Percentiles rank a stretch among this genome's conserved stretches.
Conservation (phyloP, 2,113 vertebrate genomes). For the Callipepla californica region DNA sequence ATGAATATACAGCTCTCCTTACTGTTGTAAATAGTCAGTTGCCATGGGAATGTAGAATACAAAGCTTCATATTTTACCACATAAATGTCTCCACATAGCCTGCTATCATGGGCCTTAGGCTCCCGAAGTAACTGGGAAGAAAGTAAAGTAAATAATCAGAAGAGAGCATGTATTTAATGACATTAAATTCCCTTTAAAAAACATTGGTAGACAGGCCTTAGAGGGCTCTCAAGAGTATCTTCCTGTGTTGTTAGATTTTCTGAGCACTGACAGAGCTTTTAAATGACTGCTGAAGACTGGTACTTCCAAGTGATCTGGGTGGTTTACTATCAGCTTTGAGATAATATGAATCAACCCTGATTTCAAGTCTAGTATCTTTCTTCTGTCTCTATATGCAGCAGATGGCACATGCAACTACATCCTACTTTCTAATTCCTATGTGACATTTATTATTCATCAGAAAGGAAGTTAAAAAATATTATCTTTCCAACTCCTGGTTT, state of each 20-base stretch:
- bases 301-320: conserved; percentile 48
- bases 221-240: conserved; percentile 3
- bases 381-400: conserved; percentile 71
- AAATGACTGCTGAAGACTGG: conserved; percentile 13
- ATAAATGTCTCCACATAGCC: neutral
- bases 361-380: conserved; percentile 78
- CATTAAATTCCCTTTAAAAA: conserved; percentile 32
- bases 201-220: conserved; percentile 1
- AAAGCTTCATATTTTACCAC: neutral
- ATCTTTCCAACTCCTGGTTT: conserved; percentile 72
- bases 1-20: neutral
- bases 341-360: conserved; percentile 68
- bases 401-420: conserved; percentile 75
- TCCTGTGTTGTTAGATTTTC: conserved; percentile 19
- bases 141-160: conserved; percentile 28
- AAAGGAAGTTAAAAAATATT: conserved; percentile 80
- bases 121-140: conserved; percentile 19
- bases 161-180: neutral
- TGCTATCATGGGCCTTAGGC: neutral
- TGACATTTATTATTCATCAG: conserved; percentile 85
- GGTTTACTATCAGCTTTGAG: conserved; percentile 70
- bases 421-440: conserved; percentile 80
- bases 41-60: neutral
- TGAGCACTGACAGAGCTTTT: conserved; percentile 35
- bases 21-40: neutral